Evolutionary conservation across 2,888 invertebrate species (phyloP).

Genomic region (Nesidiocoris tenuis): DNA sequence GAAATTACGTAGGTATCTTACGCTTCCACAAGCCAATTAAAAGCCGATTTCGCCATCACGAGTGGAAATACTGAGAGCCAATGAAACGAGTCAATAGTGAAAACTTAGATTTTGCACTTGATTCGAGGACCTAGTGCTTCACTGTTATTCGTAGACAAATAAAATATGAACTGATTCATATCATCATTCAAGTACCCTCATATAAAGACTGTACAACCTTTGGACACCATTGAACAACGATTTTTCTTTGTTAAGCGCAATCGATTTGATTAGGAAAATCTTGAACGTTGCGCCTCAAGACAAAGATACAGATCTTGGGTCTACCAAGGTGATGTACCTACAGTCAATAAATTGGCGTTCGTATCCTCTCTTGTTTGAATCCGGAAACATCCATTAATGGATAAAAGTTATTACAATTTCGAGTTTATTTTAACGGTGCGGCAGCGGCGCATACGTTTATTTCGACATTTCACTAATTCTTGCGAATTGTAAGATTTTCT

Average conservation of each 20-base stretch:
- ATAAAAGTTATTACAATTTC: no score
- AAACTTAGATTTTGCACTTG: neutral
- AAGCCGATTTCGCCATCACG: neutral
- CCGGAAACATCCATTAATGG: no score
- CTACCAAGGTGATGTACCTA: no score
- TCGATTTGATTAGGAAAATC: no score
- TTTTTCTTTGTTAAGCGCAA: no score
- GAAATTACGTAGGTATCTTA: neutral
- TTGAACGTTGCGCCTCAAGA: no score
- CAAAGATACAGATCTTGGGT: no score
- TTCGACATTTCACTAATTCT: neutral
- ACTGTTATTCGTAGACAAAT: neutral
- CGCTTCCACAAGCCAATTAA: neutral
- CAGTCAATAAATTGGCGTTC: no score
- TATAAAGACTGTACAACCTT: neutral
- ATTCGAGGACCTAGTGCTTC: neutral
- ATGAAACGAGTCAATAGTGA: neutral
- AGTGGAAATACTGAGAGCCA: neutral
- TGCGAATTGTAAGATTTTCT: neutral
- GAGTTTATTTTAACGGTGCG: no score
- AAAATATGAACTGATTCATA: neutral
- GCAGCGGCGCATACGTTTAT: neutral
- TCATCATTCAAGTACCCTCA: neutral
- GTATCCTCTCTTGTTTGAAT: no score
- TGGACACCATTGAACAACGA: neutral